Evolutionary conservation across 2,888 invertebrate species (phyloP), one percentile per base, ranked within the genome.

Genomic region (Agriotes lineatus): DNA sequence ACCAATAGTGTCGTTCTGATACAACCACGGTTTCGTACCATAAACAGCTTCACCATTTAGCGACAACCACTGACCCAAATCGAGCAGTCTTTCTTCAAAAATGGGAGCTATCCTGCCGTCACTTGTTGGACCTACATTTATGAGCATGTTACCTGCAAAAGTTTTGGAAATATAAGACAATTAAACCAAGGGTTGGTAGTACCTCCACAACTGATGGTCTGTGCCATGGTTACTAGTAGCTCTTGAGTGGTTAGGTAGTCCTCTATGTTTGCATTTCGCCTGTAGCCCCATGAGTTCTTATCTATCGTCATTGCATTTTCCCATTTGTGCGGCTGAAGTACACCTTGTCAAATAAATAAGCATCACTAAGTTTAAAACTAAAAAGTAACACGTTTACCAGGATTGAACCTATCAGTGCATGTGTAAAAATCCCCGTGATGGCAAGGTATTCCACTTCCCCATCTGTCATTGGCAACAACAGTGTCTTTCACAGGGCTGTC

Each of bases 381-480:
- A 18, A 9, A n/a, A 42, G n/a, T n/a, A n/a, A n/a, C 19, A 18
- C 18, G 10, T 44, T 44, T 7, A 87, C 93, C 93, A 78, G 94
- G 93, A 85, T 93, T 93, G 78, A 87, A 95, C 77, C 94, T 89
- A 84, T 97, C 97, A 1, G 85, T 83, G 81, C 96, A 96, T 14
- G 95, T 96, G 75, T 90, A 92, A 82, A 93, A 96, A 75, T 93
- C 96, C 1, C 97, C 97, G 84, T 98, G 97, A 72, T 91, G 10
- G 20, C 63, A 54, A 62, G 22, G 12, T 33, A 33, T 30, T n/a
- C 44, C 42, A 12, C 84, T 86, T 0, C 97, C 97, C 97, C 97
- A 98, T 74, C 98, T 88, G 83, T 99, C 98, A 82, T 99, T 99
- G 0, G 92, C 93, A 0, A 97, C 96, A 0, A 98, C 90, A 4